phyloP scores from a whole-genome alignment of 2,113 vertebrate genomes.

The Ciconia boyciana region DNA sequence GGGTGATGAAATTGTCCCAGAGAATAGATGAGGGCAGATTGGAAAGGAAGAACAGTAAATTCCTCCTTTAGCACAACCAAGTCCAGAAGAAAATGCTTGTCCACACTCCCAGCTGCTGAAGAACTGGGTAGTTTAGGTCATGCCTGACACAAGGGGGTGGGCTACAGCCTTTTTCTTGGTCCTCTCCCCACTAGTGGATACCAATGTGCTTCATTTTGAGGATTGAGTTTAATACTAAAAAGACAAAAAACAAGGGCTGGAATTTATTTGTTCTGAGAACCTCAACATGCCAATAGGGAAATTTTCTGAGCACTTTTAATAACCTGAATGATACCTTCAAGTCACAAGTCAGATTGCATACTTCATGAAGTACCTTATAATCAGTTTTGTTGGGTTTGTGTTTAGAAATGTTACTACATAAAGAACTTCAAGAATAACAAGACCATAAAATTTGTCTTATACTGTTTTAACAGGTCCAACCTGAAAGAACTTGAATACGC shows the following conservation, averaged over 20 bases:
- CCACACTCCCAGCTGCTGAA: not conserved
- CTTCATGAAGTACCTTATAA: not conserved
- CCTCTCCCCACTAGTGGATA: not conserved
- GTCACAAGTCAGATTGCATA: not conserved
- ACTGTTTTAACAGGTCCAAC: not conserved
- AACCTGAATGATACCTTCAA: not conserved
- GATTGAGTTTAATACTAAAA: not conserved
- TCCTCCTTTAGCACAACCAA: not conserved
- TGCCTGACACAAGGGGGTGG: not conserved
- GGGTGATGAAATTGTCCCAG: not conserved
- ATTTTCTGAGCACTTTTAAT: not conserved
- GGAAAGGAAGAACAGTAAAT: not conserved
- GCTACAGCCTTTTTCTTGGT: not conserved
- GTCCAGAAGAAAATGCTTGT: not conserved
- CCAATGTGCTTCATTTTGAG: accelerated
- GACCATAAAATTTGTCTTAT: not conserved
- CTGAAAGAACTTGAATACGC: not conserved
- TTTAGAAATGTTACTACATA: not conserved
- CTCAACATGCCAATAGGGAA: not conserved
- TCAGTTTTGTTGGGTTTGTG: not conserved
- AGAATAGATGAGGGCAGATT: not conserved
- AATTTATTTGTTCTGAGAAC: not conserved
- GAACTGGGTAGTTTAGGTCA: not conserved
- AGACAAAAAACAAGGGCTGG: not conserved
- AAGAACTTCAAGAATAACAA: not conserved